Percentiles rank a stretch among this genome's conserved stretches.
Evolutionary conservation across 2,888 invertebrate genomes (phyloP).

Genomic region (Phengaris arion): DNA sequence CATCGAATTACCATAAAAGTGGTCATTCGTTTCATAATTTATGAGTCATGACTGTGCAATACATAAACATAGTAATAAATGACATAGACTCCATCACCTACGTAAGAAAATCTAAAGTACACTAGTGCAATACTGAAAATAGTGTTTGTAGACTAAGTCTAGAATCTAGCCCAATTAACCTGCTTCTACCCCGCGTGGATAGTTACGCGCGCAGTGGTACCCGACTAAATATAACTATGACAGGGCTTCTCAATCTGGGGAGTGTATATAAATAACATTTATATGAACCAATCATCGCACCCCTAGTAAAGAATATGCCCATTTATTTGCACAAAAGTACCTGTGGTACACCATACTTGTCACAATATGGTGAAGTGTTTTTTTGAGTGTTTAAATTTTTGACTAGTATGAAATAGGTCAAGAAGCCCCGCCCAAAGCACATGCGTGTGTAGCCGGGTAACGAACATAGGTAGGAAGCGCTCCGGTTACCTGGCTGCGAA

Average conservation of each 20-base stretch:
- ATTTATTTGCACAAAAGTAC: not conserved
- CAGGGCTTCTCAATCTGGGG: constrained; percentile 10
- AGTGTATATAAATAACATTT: not conserved
- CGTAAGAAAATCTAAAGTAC: not conserved
- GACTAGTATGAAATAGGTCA: not conserved
- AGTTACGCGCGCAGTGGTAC: constrained; percentile 64
- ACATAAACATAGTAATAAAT: constrained; percentile 5
- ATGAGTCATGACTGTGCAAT: constrained; percentile 15
- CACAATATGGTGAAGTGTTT: not conserved
- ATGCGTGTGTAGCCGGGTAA: constrained; percentile 65
- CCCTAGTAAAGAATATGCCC: not conserved
- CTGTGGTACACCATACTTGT: not conserved
- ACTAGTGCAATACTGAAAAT: constrained; percentile 15
- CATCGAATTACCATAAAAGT: not conserved
- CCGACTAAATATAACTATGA: constrained; percentile 57
- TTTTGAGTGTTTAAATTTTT: not conserved
- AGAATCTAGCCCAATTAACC: constrained; percentile 33
- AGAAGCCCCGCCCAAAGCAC: constrained; percentile 50
- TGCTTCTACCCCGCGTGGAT: constrained; percentile 44
- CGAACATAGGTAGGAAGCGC: constrained; percentile 66
- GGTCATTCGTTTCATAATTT: not conserved
- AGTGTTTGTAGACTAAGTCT: not conserved
- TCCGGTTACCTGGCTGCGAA: constrained; percentile 79
- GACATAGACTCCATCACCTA: constrained; percentile 24
- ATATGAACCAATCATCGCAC: not conserved